Conservation (phyloP, 2,113 vertebrate species). For the Etheostoma cragini region DNA sequence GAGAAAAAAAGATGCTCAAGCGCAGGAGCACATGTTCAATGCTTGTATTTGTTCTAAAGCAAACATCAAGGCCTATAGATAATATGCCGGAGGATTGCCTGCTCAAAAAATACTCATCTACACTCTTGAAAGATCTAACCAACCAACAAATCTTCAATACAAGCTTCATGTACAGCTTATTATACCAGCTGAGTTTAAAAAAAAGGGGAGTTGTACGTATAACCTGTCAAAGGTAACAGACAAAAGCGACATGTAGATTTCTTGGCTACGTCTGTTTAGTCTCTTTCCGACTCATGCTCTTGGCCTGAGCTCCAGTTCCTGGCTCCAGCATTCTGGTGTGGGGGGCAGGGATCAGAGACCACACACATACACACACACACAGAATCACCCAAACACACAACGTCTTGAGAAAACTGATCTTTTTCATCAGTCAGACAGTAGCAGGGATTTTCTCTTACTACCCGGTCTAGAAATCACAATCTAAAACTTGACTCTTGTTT, state of each 20-base stretch:
- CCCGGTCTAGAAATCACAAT: background rate
- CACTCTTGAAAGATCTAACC: slow-evolving; percentile 39
- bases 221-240: slow-evolving; percentile 57
- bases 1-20: slow-evolving; percentile 50
- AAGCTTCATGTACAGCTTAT: slow-evolving; percentile 35
- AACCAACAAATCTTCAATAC: slow-evolving; percentile 47
- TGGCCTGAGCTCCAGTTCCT: slow-evolving; percentile 53
- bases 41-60: slow-evolving; percentile 59
- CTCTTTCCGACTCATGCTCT: slow-evolving; percentile 60
- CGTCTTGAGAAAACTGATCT: slow-evolving; percentile 41
- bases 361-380: slow-evolving; percentile 38
- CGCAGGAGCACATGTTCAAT: slow-evolving; percentile 41
- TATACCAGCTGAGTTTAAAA: slow-evolving; percentile 15
- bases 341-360: slow-evolving; percentile 73
- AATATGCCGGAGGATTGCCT: slow-evolving; percentile 50
- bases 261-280: slow-evolving; percentile 54
- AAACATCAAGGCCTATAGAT: slow-evolving; percentile 52
- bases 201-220: slow-evolving; percentile 23
- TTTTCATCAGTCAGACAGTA: slow-evolving; percentile 46
- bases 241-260: slow-evolving; percentile 65
- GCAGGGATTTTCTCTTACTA: background rate
- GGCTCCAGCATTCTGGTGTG: slow-evolving; percentile 60
- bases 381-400: slow-evolving; percentile 36
- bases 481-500: slow-evolving; percentile 36
- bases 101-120: slow-evolving; percentile 41